These are phyloP conservation scores for Greenwoodochromis staneri DNA, from an alignment of 2,113 vertebrate species.

Conservation along the genomic window DNA sequence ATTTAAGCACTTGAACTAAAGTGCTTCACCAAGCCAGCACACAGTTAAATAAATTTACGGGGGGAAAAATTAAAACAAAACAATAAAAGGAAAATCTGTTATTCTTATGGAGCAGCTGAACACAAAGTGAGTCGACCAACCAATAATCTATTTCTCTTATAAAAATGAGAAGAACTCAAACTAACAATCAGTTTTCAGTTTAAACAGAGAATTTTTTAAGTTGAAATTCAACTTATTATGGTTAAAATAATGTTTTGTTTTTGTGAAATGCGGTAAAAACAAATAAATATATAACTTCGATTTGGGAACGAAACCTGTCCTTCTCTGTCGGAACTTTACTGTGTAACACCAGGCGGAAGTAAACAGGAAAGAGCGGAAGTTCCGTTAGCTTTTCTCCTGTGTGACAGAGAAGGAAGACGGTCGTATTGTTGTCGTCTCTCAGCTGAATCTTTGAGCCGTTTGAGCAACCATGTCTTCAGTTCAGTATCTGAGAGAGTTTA, in stretches of 20 bases:
- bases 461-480: neutral
- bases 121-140: neutral
- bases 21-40: neutral
- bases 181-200: neutral
- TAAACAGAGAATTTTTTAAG: accelerated
- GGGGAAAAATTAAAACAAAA: accelerated
- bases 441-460: neutral
- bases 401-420: neutral
- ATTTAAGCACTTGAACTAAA: neutral
- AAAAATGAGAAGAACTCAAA: neutral
- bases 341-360: neutral
- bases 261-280: neutral
- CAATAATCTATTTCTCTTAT: neutral
- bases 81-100: neutral
- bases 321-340: neutral
- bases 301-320: neutral
- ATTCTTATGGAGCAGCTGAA: neutral
- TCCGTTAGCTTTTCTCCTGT: neutral
- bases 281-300: neutral
- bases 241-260: neutral
- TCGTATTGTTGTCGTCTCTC: neutral
- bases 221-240: neutral
- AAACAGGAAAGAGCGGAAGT: neutral
- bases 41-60: neutral
- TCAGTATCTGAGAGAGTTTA: neutral